A percentile compares a stretch with the other conserved stretches of the same genome.
These are phyloP conservation scores for Aphyosemion australe DNA, from an alignment of 2,113 vertebrate genomes.

Conservation along the genomic window DNA sequence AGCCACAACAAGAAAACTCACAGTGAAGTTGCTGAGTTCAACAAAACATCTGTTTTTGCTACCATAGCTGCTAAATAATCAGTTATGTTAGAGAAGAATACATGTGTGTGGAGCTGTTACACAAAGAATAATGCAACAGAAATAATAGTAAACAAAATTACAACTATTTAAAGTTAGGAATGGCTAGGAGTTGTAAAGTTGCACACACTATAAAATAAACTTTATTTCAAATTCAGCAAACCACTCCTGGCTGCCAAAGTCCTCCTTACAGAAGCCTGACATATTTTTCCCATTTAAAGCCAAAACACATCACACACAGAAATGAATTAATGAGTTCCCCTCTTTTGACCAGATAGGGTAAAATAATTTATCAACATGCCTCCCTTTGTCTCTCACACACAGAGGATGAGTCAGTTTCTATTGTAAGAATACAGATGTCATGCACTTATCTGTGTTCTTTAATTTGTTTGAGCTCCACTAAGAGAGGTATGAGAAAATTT, in stretches of 20 bases:
- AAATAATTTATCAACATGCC: slow-evolving; percentile 1
- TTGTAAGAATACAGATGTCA: slow-evolving; percentile 17
- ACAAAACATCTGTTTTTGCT: no score
- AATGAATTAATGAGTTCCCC: background rate
- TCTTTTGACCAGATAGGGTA: background rate
- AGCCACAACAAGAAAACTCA: background rate
- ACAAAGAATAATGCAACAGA: no score
- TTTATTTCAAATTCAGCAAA: background rate
- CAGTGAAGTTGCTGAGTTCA: no score
- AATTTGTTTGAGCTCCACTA: slow-evolving; percentile 1
- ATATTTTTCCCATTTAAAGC: slow-evolving; percentile 27
- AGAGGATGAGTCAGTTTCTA: slow-evolving; percentile 6
- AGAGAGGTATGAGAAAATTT: background rate
- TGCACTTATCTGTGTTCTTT: slow-evolving; percentile 2
- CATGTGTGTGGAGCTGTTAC: no score
- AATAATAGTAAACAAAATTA: no score
- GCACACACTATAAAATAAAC: background rate
- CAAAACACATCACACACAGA: slow-evolving; percentile 10
- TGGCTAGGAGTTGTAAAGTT: background rate
- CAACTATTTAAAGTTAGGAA: background rate
- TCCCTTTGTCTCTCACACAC: slow-evolving; percentile 5
- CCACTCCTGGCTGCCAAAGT: background rate
- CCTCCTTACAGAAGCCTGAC: background rate
- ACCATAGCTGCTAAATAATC: no score
- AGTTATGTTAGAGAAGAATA: no score